These are phyloP conservation scores for Lomographa bimaculata DNA, from an alignment of 2,888 invertebrate species.

Conservation along the genomic window DNA sequence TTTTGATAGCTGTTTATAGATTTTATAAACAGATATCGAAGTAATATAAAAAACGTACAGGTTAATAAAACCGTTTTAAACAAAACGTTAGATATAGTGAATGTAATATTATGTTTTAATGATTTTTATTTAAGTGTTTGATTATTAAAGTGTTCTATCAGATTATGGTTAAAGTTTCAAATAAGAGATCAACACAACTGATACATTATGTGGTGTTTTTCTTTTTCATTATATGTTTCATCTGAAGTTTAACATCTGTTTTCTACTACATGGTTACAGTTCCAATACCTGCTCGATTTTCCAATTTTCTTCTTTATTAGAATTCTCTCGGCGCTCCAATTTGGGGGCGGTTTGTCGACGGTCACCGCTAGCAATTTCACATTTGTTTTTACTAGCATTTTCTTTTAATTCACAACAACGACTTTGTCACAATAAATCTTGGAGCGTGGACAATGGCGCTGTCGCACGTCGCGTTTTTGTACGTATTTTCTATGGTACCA, in stretches of 20 bases:
- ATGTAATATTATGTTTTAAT: too few species aligned
- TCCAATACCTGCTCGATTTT: slow-evolving; percentile 49
- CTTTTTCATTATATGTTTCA: too few species aligned
- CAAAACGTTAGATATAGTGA: too few species aligned
- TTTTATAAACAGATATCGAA: too few species aligned
- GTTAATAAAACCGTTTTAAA: too few species aligned
- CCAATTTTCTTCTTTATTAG: slow-evolving; percentile 57
- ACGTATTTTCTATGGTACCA: slow-evolving; percentile 39
- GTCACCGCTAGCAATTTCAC: slow-evolving; percentile 45
- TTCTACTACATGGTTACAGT: slow-evolving; percentile 19
- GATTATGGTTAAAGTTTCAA: too few species aligned
- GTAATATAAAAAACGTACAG: too few species aligned
- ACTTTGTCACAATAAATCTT: slow-evolving; percentile 58
- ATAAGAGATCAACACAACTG: too few species aligned
- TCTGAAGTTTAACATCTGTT: slow-evolving; percentile 1
- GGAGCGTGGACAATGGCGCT: slow-evolving; percentile 45
- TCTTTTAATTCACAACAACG: slow-evolving; percentile 53
- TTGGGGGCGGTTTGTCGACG: slow-evolving; percentile 50
- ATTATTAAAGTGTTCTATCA: too few species aligned
- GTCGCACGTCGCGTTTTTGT: slow-evolving; percentile 51
- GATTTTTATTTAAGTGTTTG: too few species aligned
- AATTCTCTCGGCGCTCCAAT: slow-evolving; percentile 49
- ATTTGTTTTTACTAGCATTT: slow-evolving; percentile 53
- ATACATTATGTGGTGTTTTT: too few species aligned
- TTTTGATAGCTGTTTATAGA: too few species aligned